Conservation (phyloP, 2,797 vertebrate genomes). For the Allobates femoralis region DNA sequence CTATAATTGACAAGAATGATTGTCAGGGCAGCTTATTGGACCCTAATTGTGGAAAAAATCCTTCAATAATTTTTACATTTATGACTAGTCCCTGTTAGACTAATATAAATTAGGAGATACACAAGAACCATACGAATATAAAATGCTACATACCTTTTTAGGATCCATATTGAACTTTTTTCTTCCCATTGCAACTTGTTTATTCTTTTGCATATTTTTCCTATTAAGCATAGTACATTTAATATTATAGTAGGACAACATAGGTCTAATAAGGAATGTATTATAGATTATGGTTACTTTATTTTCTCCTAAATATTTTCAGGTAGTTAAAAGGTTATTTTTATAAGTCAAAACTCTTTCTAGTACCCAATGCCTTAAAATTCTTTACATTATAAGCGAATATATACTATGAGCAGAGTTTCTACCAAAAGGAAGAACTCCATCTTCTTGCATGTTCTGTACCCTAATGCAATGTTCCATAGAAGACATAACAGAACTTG, state of each 20-base stretch:
- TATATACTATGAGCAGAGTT: no score
- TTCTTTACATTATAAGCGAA: no score
- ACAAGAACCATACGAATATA: not conserved
- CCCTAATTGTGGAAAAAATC: no score
- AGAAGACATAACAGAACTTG: no score
- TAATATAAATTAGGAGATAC: not conserved
- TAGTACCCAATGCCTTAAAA: no score
- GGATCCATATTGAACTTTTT: slow-evolving; percentile 98
- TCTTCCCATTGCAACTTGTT: slow-evolving; percentile 93
- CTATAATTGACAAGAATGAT: no score
- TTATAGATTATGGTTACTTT: not conserved
- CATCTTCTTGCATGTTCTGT: no score
- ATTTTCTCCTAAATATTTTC: not conserved
- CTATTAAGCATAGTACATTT: slow-evolving; percentile 68
- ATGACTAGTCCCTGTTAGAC: not conserved
- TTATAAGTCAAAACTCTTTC: no score
- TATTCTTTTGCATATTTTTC: slow-evolving; percentile 91
- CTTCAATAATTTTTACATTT: not conserved
- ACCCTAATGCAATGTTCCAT: no score
- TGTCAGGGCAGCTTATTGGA: no score
- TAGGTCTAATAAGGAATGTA: not conserved
- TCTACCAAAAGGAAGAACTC: no score
- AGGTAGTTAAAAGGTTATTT: no score
- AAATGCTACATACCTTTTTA: slow-evolving; percentile 83
- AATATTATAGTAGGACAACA: not conserved